Evolutionary conservation across 1,140 invertebrate genomes (phyloP), one percentile per base, ranked within the genome.

Genomic region (Drosophila miranda): DNA sequence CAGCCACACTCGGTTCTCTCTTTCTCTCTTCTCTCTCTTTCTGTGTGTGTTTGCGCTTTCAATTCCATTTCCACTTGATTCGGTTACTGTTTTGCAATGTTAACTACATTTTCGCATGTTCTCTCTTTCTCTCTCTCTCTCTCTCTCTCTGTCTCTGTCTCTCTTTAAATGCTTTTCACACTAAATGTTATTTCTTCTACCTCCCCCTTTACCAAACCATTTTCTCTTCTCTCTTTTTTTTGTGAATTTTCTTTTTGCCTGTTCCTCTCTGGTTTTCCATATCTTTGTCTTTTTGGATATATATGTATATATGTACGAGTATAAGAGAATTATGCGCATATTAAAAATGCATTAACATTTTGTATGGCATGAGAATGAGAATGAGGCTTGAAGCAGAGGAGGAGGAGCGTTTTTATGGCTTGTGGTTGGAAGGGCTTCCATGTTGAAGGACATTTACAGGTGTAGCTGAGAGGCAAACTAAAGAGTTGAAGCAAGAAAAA

Each of bases 81-180:
- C 81, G 34, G 81, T 71, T 69, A 81, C 82, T 87, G 69, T 81
- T 84, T 84, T 84, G 80, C 80, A 86, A 84, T 86, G 80, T 84
- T 84, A 84, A 84, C 76, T 81, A 84, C 77, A 80, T 86, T 80
- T 80, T 79, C 63, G 62, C 81, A 69, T 81, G 81, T 78, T 87
- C 54, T 74, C 34, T 38, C 8, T 30, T 1, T 38, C 34, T 38
- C 9, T 38, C 3, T 11, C 11, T 13, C 34, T 13, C 3, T 11
- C 11, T 13, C 34, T 13, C 3, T 13, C 11, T 4, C 34, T 2
- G 16, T 16, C 3, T 13, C 3, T 2, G 3, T 38, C 34, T 8
- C 28, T 8, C 2, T 2, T 6, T 30, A 8, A 2, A 72, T 51
- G 48, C 77, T 54, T 42, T 34, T 68, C 73, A 62, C 48, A 45